These are phyloP conservation scores for Theristicus caerulescens DNA, from an alignment of 2,113 vertebrate genomes.

Conservation along the genomic window DNA sequence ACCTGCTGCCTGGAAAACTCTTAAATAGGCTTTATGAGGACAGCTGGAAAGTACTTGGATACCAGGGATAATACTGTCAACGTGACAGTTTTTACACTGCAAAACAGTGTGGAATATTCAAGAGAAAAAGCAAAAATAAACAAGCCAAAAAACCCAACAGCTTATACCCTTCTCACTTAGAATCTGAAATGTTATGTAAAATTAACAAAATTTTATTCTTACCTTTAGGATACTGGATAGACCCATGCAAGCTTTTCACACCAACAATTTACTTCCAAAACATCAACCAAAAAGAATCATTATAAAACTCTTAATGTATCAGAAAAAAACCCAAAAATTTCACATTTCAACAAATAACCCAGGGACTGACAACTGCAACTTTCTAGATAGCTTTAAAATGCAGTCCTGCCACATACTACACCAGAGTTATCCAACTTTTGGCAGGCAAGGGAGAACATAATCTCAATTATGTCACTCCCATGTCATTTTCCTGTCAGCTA, in stretches of 20 bases:
- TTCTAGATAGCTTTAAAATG: background rate
- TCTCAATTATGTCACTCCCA: background rate
- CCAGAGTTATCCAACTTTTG: background rate
- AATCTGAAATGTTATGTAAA: background rate
- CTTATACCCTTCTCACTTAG: background rate
- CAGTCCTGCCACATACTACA: background rate
- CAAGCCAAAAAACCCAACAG: background rate
- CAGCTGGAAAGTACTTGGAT: background rate
- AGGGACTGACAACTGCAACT: background rate
- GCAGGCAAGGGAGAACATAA: background rate
- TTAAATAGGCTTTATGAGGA: background rate
- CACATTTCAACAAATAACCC: background rate
- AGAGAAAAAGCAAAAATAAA: background rate
- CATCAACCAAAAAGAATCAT: background rate
- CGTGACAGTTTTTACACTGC: background rate
- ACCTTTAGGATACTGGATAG: background rate
- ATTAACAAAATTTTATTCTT: background rate
- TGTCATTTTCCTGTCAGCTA: background rate
- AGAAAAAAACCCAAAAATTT: too few species aligned
- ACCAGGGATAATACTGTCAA: background rate
- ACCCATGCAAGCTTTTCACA: background rate
- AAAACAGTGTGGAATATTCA: background rate
- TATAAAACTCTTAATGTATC: background rate
- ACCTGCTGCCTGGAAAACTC: background rate
- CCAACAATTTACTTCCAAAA: background rate